phyloP scores from a whole-genome alignment of 2,797 vertebrate species.

The Gorsachius magnificus region DNA sequence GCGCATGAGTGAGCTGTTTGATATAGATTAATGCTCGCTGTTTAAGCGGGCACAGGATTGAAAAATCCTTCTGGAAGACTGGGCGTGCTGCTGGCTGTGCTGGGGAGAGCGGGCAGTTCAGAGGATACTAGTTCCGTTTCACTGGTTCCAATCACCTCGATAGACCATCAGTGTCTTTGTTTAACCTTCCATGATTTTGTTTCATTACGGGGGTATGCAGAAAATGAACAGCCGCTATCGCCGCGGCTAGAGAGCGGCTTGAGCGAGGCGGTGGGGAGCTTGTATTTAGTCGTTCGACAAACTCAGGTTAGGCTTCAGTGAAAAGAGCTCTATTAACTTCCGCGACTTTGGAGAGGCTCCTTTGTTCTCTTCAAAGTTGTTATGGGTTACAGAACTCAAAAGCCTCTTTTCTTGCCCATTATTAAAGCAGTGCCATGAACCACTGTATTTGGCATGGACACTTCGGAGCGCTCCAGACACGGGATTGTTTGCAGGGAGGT shows the following conservation, averaged over 20 bases:
- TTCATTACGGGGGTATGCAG: neutral
- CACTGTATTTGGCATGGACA: neutral
- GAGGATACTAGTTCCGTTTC: neutral
- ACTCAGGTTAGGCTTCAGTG: neutral
- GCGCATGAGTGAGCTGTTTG: neutral
- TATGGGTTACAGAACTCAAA: slow-evolving; percentile 50
- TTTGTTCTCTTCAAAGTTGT: slow-evolving; percentile 59
- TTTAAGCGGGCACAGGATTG: neutral
- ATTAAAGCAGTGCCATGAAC: slow-evolving; percentile 35
- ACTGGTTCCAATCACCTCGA: slow-evolving; percentile 23
- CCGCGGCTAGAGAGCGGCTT: neutral
- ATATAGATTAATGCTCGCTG: neutral
- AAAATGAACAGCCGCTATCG: neutral
- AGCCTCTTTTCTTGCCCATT: slow-evolving; percentile 53
- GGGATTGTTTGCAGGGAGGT: neutral
- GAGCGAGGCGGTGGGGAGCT: slow-evolving; percentile 2
- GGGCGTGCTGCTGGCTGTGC: neutral
- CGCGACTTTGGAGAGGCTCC: slow-evolving; percentile 53
- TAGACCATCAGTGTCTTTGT: slow-evolving; percentile 9
- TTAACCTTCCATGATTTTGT: neutral
- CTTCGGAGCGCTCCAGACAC: neutral
- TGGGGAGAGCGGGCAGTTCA: neutral
- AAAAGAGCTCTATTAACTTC: slow-evolving; percentile 56
- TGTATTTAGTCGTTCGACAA: neutral
- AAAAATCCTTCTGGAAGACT: neutral